A percentile compares a stretch with the other conserved stretches of the same genome.
These are phyloP conservation scores for Agapornis roseicollis DNA, from an alignment of 2,113 vertebrate genomes.

Conservation along the genomic window DNA sequence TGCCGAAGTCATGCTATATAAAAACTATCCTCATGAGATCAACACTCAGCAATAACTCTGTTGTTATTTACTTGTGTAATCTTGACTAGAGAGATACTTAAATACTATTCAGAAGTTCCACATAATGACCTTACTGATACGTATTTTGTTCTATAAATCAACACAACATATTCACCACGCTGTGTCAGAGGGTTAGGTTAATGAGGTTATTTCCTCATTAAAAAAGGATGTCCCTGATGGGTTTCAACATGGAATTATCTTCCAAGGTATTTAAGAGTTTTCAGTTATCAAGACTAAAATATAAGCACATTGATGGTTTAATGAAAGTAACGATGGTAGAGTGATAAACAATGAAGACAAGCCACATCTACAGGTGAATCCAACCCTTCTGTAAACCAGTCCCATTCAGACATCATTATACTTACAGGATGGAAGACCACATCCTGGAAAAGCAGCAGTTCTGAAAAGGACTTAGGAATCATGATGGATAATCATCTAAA, in stretches of 20 bases:
- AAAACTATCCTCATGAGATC: neutral
- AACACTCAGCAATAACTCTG: neutral
- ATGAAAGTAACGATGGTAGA: neutral
- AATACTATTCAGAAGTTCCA: neutral
- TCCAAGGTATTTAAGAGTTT: neutral
- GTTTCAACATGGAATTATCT: neutral
- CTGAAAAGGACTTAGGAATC: slow-evolving; percentile 31
- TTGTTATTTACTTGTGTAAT: neutral
- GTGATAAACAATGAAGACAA: neutral
- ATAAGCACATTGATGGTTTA: neutral
- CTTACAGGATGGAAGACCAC: slow-evolving; percentile 38
- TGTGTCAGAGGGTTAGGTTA: neutral
- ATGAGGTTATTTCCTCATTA: neutral
- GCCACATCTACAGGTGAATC: neutral
- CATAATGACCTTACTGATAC: neutral
- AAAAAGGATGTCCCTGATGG: neutral
- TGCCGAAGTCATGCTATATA: neutral
- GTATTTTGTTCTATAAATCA: neutral
- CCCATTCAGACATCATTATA: slow-evolving; percentile 1
- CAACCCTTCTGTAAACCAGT: neutral
- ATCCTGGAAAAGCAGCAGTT: slow-evolving; percentile 45
- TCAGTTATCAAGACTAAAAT: neutral
- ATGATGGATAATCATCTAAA: slow-evolving; percentile 32
- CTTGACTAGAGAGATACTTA: neutral
- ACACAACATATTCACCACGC: neutral